Base-by-base conservation (phyloP, 2,888 invertebrate genomes). In the Proisotoma minuta region DNA sequence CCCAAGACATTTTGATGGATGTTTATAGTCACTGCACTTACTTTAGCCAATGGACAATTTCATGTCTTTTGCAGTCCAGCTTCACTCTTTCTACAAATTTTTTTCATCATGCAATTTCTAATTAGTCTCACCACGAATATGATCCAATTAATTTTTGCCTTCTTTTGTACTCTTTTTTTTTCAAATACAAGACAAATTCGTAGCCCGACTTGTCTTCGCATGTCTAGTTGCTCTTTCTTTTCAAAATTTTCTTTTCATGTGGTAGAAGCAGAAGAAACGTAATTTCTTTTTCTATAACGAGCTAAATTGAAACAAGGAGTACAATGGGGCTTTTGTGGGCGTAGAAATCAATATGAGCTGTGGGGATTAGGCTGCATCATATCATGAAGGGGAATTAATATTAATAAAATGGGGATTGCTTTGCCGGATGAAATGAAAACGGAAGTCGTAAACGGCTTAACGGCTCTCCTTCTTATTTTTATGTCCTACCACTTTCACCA, bases 1-100 rank as follows among this genome's bases (percentile, higher is more conserved):
- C 20, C 15, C 43, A 43, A 15, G 43, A 43, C 43, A n/a, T 43
- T 43, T 43, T 43, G 43, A 43, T 43, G 43, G 43, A 43, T 43
- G 43, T 5, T 5, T n/a, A 5, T 5, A 43, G 43, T n/a, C 43
- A 18, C 18, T 5, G 34, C 34, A 34, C 8, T 34, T 8, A 8
- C 34, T 34, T 15, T 15, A 34, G 34, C 34, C 34, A 34, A 34
- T 34, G 34, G 34, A n/a, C n/a, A n/a, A n/a, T n/a, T n/a, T n/a
- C n/a, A n/a, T n/a, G n/a, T n/a, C n/a, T n/a, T n/a, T n/a, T n/a
- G n/a, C n/a, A n/a, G n/a, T n/a, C n/a, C n/a, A n/a, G n/a, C n/a
- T n/a, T n/a, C n/a, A n/a, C n/a, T n/a, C n/a, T n/a, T n/a, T n/a
- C n/a, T n/a, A n/a, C n/a, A n/a, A n/a, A n/a, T n/a, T n/a, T n/a